Base-by-base conservation (phyloP, 2,888 invertebrate genomes). In the Caenorhabditis sp. region DNA sequence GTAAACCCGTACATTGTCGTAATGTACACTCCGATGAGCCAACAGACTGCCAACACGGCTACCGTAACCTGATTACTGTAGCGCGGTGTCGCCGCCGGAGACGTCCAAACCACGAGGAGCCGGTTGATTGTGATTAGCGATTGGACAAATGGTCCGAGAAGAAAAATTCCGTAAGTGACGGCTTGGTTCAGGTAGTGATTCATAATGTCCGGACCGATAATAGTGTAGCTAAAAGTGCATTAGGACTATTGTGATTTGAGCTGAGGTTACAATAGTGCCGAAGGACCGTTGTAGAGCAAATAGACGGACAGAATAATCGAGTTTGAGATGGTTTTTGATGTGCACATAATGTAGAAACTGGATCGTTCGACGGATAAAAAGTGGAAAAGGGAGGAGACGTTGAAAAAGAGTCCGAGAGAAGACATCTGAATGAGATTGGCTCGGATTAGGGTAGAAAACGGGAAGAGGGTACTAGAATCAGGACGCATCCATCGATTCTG, bases 141-240 rank as follows among this genome's bases (percentile, higher is more conserved):
- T 39, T 56, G 65, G 2, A 65, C 65, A 11, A 73, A 8, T 9
- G 73, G 73, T 7, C 68, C 68, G 48, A 32, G 52, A 35, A 46
- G 7, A 46, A 26, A 46, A 8, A 48, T 15, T 5, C 48, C 48
- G 2, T n/a, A 15, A 1, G 15, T 17, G 8, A 48, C 15, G 8
- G 30, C 30, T 11, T 48, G 48, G 17, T 30, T 48, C 30, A 48
- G 3, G 11, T 27, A 11, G 1, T 17, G n/a, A 7, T 30, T 48
- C 7, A 22, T 7, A 4, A 13, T 26, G 22, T 22, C 22, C 22
- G 22, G 11, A 4, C 43, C 43, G 4, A 43, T 6, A 3, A 22
- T 43, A 2, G 43, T 43, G 43, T 43, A 7, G 5, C 41, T 41
- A 9, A 41, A 41, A 17, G 3, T 15, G 1, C 3, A 37, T 37